These are phyloP conservation scores for Caenorhabditis imperialis DNA, from an alignment of 2,888 invertebrate species.

Conservation along the genomic window DNA sequence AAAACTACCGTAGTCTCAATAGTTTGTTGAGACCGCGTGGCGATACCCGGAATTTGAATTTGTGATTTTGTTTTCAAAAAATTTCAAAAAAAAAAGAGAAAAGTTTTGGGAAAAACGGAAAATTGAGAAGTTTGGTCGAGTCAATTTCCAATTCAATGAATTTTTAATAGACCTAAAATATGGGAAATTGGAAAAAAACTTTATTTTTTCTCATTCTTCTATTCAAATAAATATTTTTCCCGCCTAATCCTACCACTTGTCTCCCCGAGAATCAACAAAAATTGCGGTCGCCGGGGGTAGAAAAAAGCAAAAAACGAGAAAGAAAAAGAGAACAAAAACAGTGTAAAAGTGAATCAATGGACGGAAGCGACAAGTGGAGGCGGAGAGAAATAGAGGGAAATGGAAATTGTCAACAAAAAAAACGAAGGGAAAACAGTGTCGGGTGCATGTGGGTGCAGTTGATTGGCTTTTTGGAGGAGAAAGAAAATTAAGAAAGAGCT, in stretches of 20 bases:
- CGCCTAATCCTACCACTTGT: too few species aligned
- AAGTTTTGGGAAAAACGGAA: conserved; percentile 6
- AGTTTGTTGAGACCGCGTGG: too few species aligned
- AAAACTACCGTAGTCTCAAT: too few species aligned
- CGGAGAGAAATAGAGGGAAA: conserved; percentile 15
- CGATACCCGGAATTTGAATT: too few species aligned
- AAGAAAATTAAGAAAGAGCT: too few species aligned
- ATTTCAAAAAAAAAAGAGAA: background rate
- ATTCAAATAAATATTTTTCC: too few species aligned
- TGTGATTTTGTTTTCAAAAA: too few species aligned
- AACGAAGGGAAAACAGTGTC: background rate
- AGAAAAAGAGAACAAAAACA: conserved; percentile 12
- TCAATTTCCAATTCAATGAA: conserved; percentile 28
- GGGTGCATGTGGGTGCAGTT: background rate
- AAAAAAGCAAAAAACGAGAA: background rate
- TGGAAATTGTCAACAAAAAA: conserved; percentile 17
- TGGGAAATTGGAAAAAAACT: too few species aligned
- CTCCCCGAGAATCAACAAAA: background rate
- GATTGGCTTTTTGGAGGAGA: background rate
- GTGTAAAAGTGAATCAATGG: conserved; percentile 29
- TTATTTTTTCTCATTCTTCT: background rate
- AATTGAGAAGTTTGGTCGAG: conserved; percentile 16
- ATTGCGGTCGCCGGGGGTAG: too few species aligned
- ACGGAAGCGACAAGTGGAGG: conserved; percentile 8
- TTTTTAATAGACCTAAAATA: background rate